phyloP scores from a whole-genome alignment of 2,113 vertebrate species.

The Corythaixoides concolor region DNA sequence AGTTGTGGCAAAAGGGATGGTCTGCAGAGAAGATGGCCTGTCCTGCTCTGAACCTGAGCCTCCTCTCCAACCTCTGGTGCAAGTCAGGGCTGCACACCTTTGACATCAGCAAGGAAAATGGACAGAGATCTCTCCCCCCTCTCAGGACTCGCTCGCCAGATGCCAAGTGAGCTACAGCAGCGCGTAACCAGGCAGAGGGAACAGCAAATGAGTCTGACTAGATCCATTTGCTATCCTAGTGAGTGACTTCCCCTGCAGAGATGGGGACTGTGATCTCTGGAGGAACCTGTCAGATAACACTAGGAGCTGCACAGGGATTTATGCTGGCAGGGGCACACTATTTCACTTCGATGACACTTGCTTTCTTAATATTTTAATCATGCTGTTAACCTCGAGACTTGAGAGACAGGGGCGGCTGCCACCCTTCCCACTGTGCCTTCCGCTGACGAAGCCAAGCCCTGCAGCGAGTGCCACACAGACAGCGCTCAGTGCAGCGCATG shows the following conservation, averaged over 20 bases:
- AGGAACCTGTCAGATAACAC: not conserved
- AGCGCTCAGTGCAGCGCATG: not conserved
- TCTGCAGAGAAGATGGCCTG: not conserved
- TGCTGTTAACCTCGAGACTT: conserved; percentile 11
- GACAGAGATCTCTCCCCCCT: not conserved
- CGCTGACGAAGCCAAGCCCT: not conserved
- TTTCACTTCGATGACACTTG: conserved; percentile 29
- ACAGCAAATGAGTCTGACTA: not conserved
- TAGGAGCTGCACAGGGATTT: not conserved
- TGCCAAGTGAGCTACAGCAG: not conserved
- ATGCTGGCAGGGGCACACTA: not conserved
- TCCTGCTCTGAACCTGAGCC: not conserved
- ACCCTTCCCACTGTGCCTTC: not conserved
- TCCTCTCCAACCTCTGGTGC: not conserved
- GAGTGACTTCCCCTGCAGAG: not conserved
- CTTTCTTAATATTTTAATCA: conserved; percentile 58
- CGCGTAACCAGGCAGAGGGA: not conserved
- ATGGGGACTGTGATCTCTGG: not conserved
- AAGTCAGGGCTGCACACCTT: not conserved
- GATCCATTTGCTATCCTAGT: not conserved
- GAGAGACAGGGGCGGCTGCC: not conserved
- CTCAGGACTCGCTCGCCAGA: not conserved
- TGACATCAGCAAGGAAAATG: not conserved
- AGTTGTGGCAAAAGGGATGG: not conserved
- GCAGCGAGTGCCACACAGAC: not conserved